A percentile compares a stretch with the other conserved stretches of the same genome.
Conservation (phyloP, 2,888 invertebrate species). For the Polydrusus cervinus region DNA sequence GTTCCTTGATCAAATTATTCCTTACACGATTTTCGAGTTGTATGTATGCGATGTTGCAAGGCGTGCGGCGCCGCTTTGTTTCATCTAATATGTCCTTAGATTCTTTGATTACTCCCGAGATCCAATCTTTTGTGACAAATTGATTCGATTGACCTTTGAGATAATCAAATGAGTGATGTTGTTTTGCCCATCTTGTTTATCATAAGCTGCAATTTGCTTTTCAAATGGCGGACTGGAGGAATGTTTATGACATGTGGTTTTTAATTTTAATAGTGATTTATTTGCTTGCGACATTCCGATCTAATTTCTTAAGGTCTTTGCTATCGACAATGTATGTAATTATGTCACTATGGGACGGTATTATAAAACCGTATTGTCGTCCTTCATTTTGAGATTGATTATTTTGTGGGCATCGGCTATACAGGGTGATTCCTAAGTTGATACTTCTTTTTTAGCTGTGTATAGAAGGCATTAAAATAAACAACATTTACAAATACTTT, state of each 20-base stretch:
- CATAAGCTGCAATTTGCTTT: slow-evolving; percentile 12
- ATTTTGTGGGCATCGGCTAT: too few species aligned
- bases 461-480: too few species aligned
- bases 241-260: slow-evolving; percentile 15
- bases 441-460: too few species aligned
- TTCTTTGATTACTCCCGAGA: slow-evolving; percentile 24
- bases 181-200: not conserved
- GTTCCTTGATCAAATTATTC: slow-evolving; percentile 24
- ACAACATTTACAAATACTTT: too few species aligned
- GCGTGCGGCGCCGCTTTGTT: slow-evolving; percentile 24
- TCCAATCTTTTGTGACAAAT: slow-evolving; percentile 30
- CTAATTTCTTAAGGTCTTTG: slow-evolving; percentile 5
- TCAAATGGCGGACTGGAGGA: not conserved
- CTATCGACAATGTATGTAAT: not conserved
- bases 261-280: slow-evolving; percentile 5
- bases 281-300: not conserved
- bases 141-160: slow-evolving; percentile 28
- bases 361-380: not conserved
- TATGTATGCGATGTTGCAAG: slow-evolving; percentile 19
- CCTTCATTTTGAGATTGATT: not conserved
- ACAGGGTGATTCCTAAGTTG: too few species aligned
- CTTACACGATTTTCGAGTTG: not conserved
- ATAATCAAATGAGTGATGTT: slow-evolving; percentile 18
- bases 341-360: not conserved
- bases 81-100: slow-evolving; percentile 30